phyloP scores from a whole-genome alignment of 2,888 invertebrate genomes.

The Drosophila merina region DNA sequence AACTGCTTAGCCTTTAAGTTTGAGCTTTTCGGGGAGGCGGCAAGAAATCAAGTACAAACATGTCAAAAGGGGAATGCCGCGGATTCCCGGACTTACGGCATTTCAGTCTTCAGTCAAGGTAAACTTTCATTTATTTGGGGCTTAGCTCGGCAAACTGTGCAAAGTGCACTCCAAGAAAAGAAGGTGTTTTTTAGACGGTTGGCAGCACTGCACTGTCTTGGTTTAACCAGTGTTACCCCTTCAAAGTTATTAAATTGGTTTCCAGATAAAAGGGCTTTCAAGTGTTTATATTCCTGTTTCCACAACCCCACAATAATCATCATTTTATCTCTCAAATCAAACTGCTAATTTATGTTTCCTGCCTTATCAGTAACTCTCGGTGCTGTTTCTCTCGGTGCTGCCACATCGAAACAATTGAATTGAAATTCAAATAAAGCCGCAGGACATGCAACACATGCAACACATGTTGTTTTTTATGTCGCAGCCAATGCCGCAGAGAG shows the following conservation, averaged over 20 bases:
- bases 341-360: too few species aligned
- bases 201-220: too few species aligned
- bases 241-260: too few species aligned
- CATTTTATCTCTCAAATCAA: too few species aligned
- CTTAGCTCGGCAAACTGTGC: background rate
- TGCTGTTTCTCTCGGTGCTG: background rate
- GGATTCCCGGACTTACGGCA: background rate
- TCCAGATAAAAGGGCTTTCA: too few species aligned
- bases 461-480: constrained; percentile 1
- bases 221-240: too few species aligned
- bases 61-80: background rate
- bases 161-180: background rate
- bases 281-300: too few species aligned
- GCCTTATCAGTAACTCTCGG: too few species aligned
- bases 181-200: too few species aligned
- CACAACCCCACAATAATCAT: too few species aligned
- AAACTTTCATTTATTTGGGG: constrained; percentile 33
- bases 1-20: constrained; percentile 43
- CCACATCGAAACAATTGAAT: background rate
- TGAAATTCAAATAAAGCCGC: constrained; percentile 3
- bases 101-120: constrained; percentile 1
- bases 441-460: constrained; percentile 1
- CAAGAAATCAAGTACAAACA: constrained; percentile 11
- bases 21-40: background rate
- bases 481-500: background rate